These are phyloP conservation scores for Thecocarcelia acutangulata DNA, from an alignment of 2,888 invertebrate species.

Conservation along the genomic window DNA sequence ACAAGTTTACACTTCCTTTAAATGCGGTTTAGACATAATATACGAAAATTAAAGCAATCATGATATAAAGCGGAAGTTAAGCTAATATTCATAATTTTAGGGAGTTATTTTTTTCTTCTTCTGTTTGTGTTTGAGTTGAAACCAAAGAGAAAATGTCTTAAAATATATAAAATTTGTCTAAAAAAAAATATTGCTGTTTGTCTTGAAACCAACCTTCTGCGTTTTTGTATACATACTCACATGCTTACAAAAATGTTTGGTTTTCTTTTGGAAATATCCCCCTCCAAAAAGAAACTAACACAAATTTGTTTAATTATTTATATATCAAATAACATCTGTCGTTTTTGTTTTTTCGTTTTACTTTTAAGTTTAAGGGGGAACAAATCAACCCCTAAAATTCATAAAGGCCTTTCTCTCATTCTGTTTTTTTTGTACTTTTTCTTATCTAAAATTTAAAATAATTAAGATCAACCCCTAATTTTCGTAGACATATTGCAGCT, in stretches of 20 bases:
- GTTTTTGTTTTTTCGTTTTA: conserved; percentile 31
- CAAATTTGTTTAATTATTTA: conserved; percentile 62
- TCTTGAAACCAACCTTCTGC: conserved; percentile 8
- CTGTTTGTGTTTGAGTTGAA: conserved; percentile 5
- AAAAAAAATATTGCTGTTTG: conserved; percentile 13
- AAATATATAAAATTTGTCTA: conserved; percentile 60
- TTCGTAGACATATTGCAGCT: conserved; percentile 5
- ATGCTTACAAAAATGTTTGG: conserved; percentile 5
- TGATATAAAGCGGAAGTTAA: conserved; percentile 62
- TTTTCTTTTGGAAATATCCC: conserved; percentile 23
- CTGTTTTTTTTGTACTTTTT: conserved; percentile 31
- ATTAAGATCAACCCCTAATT: conserved; percentile 63
- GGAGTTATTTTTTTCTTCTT: background rate
- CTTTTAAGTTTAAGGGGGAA: conserved; percentile 10
- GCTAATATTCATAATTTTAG: conserved; percentile 61
- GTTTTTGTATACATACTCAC: background rate
- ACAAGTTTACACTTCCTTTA: conserved; percentile 65
- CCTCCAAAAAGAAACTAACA: conserved; percentile 38
- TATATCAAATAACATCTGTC: conserved; percentile 67
- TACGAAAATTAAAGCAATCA: conserved; percentile 28
- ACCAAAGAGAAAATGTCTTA: conserved; percentile 36
- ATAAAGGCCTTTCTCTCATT: conserved; percentile 36
- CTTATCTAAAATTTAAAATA: conserved; percentile 22
- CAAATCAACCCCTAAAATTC: conserved; percentile 57
- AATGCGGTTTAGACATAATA: conserved; percentile 34